These are phyloP conservation scores for Craseonycteris thonglongyai DNA, from an alignment of 2,113 vertebrate genomes.

Conservation along the genomic window DNA sequence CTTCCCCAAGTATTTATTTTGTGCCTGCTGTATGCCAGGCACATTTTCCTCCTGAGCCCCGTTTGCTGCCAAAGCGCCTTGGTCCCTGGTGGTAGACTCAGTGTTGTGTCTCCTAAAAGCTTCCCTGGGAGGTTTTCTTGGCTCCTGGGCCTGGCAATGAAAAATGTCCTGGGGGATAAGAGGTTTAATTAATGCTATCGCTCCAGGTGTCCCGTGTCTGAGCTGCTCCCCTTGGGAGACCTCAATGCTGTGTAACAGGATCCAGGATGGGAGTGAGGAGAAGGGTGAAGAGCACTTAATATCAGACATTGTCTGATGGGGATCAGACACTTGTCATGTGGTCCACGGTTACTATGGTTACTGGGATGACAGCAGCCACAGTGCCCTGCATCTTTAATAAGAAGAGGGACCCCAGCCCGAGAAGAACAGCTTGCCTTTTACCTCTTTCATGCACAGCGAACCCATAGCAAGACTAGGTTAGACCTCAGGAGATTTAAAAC, in stretches of 20 bases:
- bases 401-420: conserved; percentile 24
- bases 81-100: neutral
- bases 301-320: conserved; percentile 1
- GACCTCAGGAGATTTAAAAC: neutral
- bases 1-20: neutral
- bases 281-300: neutral
- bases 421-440: neutral
- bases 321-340: conserved; percentile 44
- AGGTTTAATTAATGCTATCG: conserved; percentile 50
- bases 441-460: neutral
- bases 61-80: neutral
- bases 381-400: neutral
- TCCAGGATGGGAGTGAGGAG: neutral
- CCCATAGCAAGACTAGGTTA: neutral
- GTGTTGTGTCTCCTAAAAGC: neutral
- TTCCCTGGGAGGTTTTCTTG: conserved; percentile 17
- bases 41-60: neutral
- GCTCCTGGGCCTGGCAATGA: conserved; percentile 2
- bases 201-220: neutral
- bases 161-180: conserved; percentile 31
- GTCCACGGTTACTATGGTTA: conserved; percentile 57
- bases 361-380: neutral
- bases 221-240: neutral
- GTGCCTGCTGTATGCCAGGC: neutral
- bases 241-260: neutral